phyloP scores from a whole-genome alignment of 2,888 invertebrate genomes.

The Malacosoma neustria region DNA sequence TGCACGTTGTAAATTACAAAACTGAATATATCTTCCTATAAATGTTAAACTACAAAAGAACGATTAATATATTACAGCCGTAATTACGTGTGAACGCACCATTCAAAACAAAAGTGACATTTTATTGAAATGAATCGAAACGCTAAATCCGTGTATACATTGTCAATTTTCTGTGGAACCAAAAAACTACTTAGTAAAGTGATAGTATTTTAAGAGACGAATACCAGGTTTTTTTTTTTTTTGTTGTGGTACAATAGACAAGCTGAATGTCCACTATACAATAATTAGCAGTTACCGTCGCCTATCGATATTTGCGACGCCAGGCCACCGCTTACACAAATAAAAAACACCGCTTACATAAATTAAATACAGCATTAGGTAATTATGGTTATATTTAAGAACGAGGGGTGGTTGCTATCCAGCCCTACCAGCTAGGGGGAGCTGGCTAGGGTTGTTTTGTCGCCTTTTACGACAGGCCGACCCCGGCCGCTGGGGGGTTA shows the following conservation, averaged over 20 bases:
- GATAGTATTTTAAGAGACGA: neutral
- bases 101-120: slow-evolving; percentile 15
- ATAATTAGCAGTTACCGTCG: neutral
- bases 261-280: neutral
- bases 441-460: no score
- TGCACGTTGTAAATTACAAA: neutral
- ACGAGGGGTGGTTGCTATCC: no score
- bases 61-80: slow-evolving; percentile 30
- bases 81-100: slow-evolving; percentile 26
- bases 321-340: no score
- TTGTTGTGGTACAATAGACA: neutral
- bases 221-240: neutral
- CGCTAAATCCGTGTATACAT: no score
- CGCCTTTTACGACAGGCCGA: no score
- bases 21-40: neutral
- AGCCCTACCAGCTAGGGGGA: no score
- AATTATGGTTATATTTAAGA: no score
- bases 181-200: neutral
- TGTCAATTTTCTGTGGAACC: no score
- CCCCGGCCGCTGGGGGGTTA: no score
- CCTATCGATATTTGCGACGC: no score
- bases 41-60: neutral
- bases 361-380: no score
- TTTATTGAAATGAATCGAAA: neutral
- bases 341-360: no score